These are phyloP conservation scores for Conus ventricosus DNA, from an alignment of 1,140 invertebrate genomes.

Conservation along the genomic window DNA sequence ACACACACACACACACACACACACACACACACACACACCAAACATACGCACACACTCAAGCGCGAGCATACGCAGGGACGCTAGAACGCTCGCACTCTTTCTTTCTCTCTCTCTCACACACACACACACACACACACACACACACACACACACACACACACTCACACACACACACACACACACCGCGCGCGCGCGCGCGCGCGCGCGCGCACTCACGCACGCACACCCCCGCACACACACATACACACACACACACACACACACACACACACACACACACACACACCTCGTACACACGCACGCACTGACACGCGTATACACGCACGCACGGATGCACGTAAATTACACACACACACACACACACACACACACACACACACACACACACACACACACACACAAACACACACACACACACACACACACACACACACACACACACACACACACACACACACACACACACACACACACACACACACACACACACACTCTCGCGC, in stretches of 20 bases:
- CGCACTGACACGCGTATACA: background rate
- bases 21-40: background rate
- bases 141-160: conserved; percentile 10
- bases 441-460: background rate
- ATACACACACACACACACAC: background rate
- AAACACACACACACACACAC: background rate
- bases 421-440: background rate
- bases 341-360: too few relatives aligned
- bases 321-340: too few relatives aligned
- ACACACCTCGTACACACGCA: background rate
- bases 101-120: too few relatives aligned
- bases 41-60: too few relatives aligned
- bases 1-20: background rate
- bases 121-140: conserved; percentile 10
- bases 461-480: background rate
- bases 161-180: too few relatives aligned
- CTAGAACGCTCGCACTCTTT: too few relatives aligned
- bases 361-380: conserved; percentile 7
- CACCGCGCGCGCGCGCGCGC: too few relatives aligned
- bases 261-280: background rate
- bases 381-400: background rate
- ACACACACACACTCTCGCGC: too few relatives aligned
- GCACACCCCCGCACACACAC: background rate
- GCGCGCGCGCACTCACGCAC: too few relatives aligned
- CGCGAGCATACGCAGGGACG: too few relatives aligned